These are phyloP conservation scores for Tokudaia tokunoshimensis DNA, from an alignment of 2,797 vertebrate species.

Conservation along the genomic window DNA sequence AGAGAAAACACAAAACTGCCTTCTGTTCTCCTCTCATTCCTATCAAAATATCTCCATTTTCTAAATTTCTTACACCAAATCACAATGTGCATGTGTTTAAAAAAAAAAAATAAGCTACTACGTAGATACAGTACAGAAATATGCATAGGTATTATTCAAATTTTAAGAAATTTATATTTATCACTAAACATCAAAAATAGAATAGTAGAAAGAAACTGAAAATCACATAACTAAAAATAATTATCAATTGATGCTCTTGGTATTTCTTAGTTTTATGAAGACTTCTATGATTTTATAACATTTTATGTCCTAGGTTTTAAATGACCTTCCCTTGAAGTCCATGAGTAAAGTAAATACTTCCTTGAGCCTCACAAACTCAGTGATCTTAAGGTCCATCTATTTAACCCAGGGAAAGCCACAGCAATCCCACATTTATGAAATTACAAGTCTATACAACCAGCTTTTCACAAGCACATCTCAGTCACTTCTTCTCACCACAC, in stretches of 20 bases:
- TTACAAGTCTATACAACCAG: background rate
- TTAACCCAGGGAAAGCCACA: background rate
- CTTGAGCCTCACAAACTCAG: background rate
- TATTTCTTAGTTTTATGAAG: background rate
- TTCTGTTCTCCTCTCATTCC: background rate
- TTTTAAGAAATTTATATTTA: background rate
- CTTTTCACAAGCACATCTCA: background rate
- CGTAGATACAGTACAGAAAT: background rate
- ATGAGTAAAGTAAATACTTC: background rate
- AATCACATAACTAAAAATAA: background rate
- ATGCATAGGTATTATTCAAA: background rate
- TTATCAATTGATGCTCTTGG: background rate
- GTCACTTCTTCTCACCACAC: background rate
- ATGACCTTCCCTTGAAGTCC: background rate
- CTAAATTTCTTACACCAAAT: conserved; percentile 5
- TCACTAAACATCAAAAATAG: conserved; percentile 20
- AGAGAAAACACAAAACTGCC: background rate
- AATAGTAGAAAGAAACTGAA: background rate
- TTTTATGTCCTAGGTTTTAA: background rate
- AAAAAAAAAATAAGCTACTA: background rate
- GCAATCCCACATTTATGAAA: background rate
- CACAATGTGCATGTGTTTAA: background rate
- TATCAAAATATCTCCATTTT: background rate
- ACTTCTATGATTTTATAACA: background rate
- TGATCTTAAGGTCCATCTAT: background rate